These are phyloP conservation scores for Dendroctonus valens DNA, from an alignment of 1,140 invertebrate genomes.

Conservation along the genomic window DNA sequence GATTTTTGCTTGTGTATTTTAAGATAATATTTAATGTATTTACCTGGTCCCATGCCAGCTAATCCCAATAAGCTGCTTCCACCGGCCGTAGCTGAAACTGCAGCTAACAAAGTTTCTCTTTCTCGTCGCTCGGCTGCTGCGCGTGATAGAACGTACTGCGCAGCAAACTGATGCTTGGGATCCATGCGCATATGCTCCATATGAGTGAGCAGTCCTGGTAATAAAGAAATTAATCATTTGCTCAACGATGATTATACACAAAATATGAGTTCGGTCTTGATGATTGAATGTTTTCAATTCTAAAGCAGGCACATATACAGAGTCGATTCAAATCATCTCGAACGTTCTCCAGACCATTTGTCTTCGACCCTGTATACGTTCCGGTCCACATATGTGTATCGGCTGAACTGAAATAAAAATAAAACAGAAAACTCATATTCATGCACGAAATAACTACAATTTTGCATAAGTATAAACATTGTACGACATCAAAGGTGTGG, in stretches of 20 bases:
- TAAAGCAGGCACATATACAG: too few species aligned
- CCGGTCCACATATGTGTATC: constrained; percentile 30
- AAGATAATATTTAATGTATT: constrained; percentile 10
- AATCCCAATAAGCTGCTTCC: constrained; percentile 48
- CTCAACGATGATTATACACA: neutral
- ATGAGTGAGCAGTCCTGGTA: constrained; percentile 79
- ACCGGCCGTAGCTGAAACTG: constrained; percentile 63
- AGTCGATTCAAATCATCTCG: too few species aligned
- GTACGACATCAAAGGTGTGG: constrained; percentile 26
- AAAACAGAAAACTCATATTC: constrained; percentile 17
- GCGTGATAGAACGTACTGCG: constrained; percentile 86
- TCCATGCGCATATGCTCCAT: constrained; percentile 98
- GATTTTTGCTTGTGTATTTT: neutral
- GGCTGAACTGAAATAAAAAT: constrained; percentile 19
- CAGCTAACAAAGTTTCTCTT: constrained; percentile 71
- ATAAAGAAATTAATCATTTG: neutral
- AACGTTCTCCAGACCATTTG: too few species aligned
- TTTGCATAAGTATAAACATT: constrained; percentile 17
- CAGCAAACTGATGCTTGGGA: constrained; percentile 93
- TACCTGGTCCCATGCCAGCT: constrained; percentile 48
- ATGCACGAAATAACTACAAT: constrained; percentile 22
- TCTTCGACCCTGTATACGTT: constrained; percentile 8
- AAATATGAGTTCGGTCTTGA: too few species aligned
- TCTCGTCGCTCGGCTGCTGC: constrained; percentile 87
- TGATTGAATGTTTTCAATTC: too few species aligned